Evolutionary conservation across 2,797 vertebrate genomes (phyloP), one percentile per base, ranked within the genome.

Genomic region (Coregonus suidteri): DNA sequence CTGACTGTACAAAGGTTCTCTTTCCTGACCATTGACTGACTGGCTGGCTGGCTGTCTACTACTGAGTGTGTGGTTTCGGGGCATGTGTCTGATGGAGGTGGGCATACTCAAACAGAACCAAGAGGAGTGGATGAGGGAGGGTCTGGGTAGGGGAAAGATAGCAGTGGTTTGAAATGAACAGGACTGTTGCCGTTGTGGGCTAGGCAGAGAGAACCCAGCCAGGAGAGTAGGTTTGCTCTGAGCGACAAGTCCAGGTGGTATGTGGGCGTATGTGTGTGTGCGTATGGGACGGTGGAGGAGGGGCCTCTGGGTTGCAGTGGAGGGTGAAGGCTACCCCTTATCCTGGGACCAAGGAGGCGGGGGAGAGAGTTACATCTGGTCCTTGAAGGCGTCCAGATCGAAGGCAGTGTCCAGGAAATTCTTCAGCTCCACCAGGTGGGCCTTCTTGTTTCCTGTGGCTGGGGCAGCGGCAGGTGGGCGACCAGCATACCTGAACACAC

Each of bases 381-480:
- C 87, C 75, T 85, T 84, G 81, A 88, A 88, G 81, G 87, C 86
- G 31, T 91, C 89, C 84, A 91, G 78, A 90, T 95, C 93, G 73
- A 95, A 96, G 88, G 95, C 94, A 0, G 91, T 95, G 86, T 96
- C 95, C 0, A 96, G 92, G 77, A 96, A 91, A 84, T 96, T 95
- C 84, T 95, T 93, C 79, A 96, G 92, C 88, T 96, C 96, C 0
- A 93, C 90, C 81, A 94, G 84, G 82, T 96, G 96, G 2, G 94
- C 94, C 70, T 96, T 95, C 90, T 97, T 97, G 83, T 96, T 97
- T 77, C 96, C 96, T 0, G 96, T 97, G 78, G 96, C 96, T 0
- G 96, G 96, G 4, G 96, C 95, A 0, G 96, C 94, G 0, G 96
- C 96, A 0, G 96, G 93, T 7, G 94, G 96, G 31, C 96, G 91